Percentiles rank a stretch among this genome's conserved stretches.
phyloP scores from a whole-genome alignment of 2,113 vertebrate species.

The Ciconia stormi region DNA sequence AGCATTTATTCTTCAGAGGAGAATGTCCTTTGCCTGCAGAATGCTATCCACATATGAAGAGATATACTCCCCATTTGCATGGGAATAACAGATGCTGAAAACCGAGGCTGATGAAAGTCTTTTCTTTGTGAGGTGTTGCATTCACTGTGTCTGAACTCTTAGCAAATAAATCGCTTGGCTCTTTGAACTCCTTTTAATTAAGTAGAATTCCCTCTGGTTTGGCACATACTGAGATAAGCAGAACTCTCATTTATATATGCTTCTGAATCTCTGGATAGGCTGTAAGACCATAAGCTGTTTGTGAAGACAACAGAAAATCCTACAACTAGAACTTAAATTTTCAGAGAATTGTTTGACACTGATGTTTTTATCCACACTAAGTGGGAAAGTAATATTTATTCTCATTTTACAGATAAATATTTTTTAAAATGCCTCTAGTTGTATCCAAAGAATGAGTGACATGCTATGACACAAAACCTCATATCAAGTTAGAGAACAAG shows the following conservation, averaged over 20 bases:
- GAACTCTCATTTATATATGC: background rate
- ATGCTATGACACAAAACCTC: background rate
- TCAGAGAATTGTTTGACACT: background rate
- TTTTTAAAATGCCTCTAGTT: background rate
- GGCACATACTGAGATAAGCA: background rate
- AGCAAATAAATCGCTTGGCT: background rate
- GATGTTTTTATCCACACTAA: background rate
- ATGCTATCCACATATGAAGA: background rate
- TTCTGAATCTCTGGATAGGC: background rate
- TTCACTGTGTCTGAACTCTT: background rate
- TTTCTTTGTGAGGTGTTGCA: background rate
- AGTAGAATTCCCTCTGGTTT: background rate
- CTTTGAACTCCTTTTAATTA: background rate
- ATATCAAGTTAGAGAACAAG: rapidly evolving
- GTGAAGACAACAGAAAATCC: background rate
- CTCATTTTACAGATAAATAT: background rate
- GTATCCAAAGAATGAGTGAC: background rate
- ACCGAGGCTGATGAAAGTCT: background rate
- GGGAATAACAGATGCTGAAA: background rate
- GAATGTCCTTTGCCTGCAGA: background rate
- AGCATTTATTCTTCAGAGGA: background rate
- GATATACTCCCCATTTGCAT: background rate
- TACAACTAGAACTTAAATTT: background rate
- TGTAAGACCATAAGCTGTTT: background rate
- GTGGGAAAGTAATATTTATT: background rate